Evolutionary conservation across 2,797 vertebrate genomes (phyloP), one percentile per base, ranked within the genome.

Genomic region (Luscinia megarhynchos): DNA sequence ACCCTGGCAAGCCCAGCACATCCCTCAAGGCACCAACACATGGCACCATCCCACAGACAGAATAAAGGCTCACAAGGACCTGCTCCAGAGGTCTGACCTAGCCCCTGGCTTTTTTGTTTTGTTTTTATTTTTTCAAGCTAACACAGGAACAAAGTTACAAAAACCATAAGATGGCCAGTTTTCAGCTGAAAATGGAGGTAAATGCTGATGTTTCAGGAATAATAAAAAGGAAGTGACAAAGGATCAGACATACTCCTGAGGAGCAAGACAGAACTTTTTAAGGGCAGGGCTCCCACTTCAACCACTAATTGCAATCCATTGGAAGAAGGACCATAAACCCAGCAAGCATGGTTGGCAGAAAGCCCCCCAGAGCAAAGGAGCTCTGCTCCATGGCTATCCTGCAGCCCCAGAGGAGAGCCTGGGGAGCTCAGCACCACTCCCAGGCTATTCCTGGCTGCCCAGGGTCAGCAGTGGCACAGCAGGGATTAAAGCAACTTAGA

Each of bases 401-500:
- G 38, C 27, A 78, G 41, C 21, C 23, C n/a, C 29, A 19, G 29
- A 29, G 32, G 36, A 61, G n/a, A 77, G 36, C 21, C 45, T 15
- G 0, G 9, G 46, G 14, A 66, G 48, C 77, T 57, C 76, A 62
- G 83, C 61, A 72, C 48, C 17, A 9, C 57, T 70, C 48, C 61
- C 12, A 3, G 70, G 54, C 87, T 92, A 58, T 84, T 95, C 87
- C 85, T 63, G 62, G 79, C 73, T 36, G 23, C 36, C 41, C 55
- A 43, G 50, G 91, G 87, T 87, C 90, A 96, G 61, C 32, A 0
- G 40, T 23, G 11, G 59, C 24, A 0, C 69, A 79, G 61, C 46
- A 40, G 15, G 36, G 95, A 96, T 96, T 89, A 96, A 9, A 86
- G 41, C 59, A 67, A 72, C 62, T 87, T 85, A 74, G 69, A 81